A percentile compares a stretch with the other conserved stretches of the same genome.
Conservation (phyloP, 2,888 invertebrate genomes). For the Branchellion lobata region DNA sequence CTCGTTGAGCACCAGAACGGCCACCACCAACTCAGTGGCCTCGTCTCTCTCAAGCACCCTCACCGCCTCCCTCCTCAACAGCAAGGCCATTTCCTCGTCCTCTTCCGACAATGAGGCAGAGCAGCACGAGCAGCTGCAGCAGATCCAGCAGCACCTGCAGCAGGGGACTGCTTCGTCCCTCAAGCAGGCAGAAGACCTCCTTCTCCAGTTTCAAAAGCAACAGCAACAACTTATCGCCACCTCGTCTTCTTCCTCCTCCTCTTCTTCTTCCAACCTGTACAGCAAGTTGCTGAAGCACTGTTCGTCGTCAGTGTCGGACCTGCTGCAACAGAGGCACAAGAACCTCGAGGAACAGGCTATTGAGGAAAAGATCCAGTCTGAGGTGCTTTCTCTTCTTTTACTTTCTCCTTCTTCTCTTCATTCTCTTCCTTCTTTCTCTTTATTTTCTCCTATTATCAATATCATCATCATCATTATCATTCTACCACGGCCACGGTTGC, state of each 20-base stretch:
- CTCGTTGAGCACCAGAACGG: background rate
- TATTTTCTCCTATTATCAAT: background rate
- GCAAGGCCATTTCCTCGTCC: background rate
- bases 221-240: background rate
- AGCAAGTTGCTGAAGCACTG: constrained; percentile 22
- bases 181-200: constrained; percentile 5
- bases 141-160: background rate
- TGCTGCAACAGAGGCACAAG: constrained; percentile 37
- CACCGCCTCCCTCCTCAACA: background rate
- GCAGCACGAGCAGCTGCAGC: background rate
- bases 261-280: constrained; percentile 2
- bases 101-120: constrained; percentile 4
- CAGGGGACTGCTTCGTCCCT: background rate
- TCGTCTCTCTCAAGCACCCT: background rate
- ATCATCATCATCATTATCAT: too few relatives aligned
- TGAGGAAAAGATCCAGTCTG: constrained; percentile 46
- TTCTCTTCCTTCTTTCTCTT: too few relatives aligned
- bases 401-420: too few relatives aligned
- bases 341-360: constrained; percentile 21
- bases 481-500: too few relatives aligned
- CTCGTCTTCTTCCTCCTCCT: background rate
- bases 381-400: constrained; percentile 44
- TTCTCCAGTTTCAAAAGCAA: background rate
- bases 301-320: constrained; percentile 3
- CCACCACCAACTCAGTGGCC: background rate